Conservation (phyloP, 2,888 invertebrate species). For the Rhagonycha lutea region DNA sequence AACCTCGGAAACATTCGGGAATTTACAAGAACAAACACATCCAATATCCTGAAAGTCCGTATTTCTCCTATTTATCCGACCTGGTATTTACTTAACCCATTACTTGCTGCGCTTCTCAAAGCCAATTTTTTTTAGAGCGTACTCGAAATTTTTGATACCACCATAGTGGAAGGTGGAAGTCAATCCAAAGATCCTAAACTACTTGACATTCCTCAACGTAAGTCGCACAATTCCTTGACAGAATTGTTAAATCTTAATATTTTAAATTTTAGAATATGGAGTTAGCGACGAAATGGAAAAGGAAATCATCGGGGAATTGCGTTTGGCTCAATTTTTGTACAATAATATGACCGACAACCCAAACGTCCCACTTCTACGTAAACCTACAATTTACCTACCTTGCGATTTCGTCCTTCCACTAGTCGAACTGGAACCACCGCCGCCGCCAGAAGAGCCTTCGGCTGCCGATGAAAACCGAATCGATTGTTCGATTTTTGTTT, state of each 20-base stretch:
- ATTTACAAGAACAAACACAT: slow-evolving; percentile 43
- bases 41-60: slow-evolving; percentile 47
- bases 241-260: not conserved
- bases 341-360: slow-evolving; percentile 25
- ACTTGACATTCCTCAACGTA: not conserved
- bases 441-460: not conserved
- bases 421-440: not conserved
- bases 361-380: slow-evolving; percentile 28
- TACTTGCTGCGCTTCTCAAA: not conserved
- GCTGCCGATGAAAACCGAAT: not conserved
- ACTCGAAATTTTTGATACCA: not conserved
- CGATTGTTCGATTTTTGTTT: slow-evolving; percentile 2
- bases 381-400: slow-evolving; percentile 33
- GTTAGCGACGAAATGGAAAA: slow-evolving; percentile 10
- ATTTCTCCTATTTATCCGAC: slow-evolving; percentile 45
- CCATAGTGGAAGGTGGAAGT: not conserved
- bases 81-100: slow-evolving; percentile 31
- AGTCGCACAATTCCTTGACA: not conserved
- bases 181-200: not conserved
- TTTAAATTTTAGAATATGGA: slow-evolving; percentile 12
- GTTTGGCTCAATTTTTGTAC: slow-evolving; percentile 38
- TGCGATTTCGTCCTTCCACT: slow-evolving; percentile 13
- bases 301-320: slow-evolving; percentile 36
- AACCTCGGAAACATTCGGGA: slow-evolving; percentile 39
- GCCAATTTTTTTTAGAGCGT: not conserved